Evolutionary conservation across 2,797 vertebrate genomes (phyloP), one percentile per base, ranked within the genome.

Genomic region (Megalops cyprinoides): DNA sequence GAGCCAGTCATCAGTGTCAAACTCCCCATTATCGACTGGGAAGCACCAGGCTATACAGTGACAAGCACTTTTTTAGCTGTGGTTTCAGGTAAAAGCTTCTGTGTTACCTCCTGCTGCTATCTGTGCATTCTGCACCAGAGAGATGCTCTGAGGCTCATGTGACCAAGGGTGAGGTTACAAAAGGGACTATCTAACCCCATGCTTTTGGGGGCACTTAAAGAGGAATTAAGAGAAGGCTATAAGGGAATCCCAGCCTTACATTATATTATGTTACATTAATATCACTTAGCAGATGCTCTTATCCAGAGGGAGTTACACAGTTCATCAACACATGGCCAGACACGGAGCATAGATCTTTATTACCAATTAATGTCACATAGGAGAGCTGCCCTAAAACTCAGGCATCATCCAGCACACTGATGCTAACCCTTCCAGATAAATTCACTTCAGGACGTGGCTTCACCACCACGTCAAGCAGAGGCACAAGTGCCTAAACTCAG

Each of bases 241-340:
- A 76, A 84, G 82, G 71, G 74, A 58, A 58, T 67, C 75, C 56
- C 65, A 48, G 58, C 37, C 76, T 55, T 10, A 65, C 84, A 51
- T 69, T 83, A 84, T 76, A n/a, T n/a, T n/a, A n/a, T n/a, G n/a
- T n/a, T n/a, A n/a, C n/a, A n/a, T n/a, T n/a, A n/a, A n/a, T n/a
- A n/a, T n/a, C n/a, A n/a, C n/a, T n/a, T n/a, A n/a, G n/a, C n/a
- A n/a, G n/a, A n/a, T n/a, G n/a, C n/a, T n/a, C n/a, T n/a, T n/a
- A n/a, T n/a, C n/a, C n/a, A 87, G 83, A 86, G 86, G 85, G 73
- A 81, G 84, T n/a, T n/a, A 82, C 86, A 86, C 81, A 84, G 74
- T 56, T 85, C 79, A 83, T 28, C 34, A 51, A 31, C 14, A 62
- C 28, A 34, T 31, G 10, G 1, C 75, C 79, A 77, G 82, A 82